Percentiles rank a stretch among this genome's conserved stretches.
Evolutionary conservation across 1,140 invertebrate species (phyloP).

Genomic region (Zaprionus kolodkinae): DNA sequence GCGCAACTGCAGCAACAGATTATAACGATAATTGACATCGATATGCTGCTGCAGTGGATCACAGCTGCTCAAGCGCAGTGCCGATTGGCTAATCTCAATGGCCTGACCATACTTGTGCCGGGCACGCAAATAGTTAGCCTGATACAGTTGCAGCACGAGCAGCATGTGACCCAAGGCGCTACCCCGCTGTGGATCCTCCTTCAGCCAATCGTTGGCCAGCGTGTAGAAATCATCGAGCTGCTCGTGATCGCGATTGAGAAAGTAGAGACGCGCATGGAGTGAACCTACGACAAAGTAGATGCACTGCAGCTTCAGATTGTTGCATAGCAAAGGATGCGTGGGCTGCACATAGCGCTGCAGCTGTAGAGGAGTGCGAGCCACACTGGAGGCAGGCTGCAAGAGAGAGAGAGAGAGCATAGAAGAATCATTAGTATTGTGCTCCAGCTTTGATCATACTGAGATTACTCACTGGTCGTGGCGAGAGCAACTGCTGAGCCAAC

Average conservation of each 20-base stretch:
- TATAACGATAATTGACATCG: slow-evolving; percentile 59
- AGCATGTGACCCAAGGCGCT: slow-evolving; percentile 38
- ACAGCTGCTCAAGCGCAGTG: slow-evolving; percentile 20
- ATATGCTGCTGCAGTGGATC: slow-evolving; percentile 6
- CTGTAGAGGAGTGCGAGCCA: not conserved
- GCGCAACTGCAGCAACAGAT: slow-evolving; percentile 56
- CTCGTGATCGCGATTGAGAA: slow-evolving; percentile 54
- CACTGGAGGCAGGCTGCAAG: not conserved
- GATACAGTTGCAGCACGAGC: slow-evolving; percentile 46
- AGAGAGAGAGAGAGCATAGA: not conserved
- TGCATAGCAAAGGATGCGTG: not conserved
- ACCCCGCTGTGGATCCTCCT: slow-evolving; percentile 5
- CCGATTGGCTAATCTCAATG: slow-evolving; percentile 33
- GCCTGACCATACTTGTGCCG: slow-evolving; percentile 33
- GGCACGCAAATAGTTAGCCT: slow-evolving; percentile 55
- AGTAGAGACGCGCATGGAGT: slow-evolving; percentile 67
- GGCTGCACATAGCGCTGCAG: slow-evolving; percentile 45
- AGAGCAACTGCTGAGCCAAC: not conserved
- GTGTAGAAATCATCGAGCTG: slow-evolving; percentile 69
- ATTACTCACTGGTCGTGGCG: slow-evolving; percentile 28
- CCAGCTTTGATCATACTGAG: not conserved
- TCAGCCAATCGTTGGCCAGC: slow-evolving; percentile 48
- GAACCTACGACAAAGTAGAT: slow-evolving; percentile 60
- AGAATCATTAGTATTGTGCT: not conserved
- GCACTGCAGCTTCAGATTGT: slow-evolving; percentile 52